phyloP scores from a whole-genome alignment of 2,888 invertebrate genomes.

The Xestia sexstrigata region DNA sequence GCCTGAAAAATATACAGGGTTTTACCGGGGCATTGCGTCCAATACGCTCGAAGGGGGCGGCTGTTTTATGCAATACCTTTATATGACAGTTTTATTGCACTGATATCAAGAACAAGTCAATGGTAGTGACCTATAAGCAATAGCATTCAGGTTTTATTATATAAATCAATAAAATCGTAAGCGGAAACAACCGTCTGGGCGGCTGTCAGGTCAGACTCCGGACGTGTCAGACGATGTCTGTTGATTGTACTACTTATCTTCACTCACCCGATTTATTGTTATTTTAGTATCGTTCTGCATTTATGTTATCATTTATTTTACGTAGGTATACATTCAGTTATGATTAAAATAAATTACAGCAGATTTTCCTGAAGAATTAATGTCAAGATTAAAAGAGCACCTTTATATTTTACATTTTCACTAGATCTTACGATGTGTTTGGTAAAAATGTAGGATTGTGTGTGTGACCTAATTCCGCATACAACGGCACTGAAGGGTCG shows the following conservation, averaged over 20 bases:
- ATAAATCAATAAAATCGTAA: constrained; percentile 62
- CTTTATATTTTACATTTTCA: constrained; percentile 18
- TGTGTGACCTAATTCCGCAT: constrained; percentile 72
- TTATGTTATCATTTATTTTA: not conserved
- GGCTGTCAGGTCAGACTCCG: constrained; percentile 51
- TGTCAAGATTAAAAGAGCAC: not conserved
- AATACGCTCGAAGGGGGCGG: constrained; percentile 7
- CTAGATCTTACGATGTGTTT: constrained; percentile 17
- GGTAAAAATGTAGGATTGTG: constrained; percentile 51
- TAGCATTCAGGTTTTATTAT: constrained; percentile 57
- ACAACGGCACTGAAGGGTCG: constrained; percentile 68
- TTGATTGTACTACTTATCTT: constrained; percentile 59
- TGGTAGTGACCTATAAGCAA: constrained; percentile 33
- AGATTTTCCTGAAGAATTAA: constrained; percentile 1
- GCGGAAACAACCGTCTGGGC: constrained; percentile 63
- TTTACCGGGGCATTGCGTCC: not conserved
- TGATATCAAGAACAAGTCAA: constrained; percentile 35
- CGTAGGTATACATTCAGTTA: not conserved
- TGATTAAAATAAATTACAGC: not conserved
- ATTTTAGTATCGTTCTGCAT: constrained; percentile 22
- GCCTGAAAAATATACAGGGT: constrained; percentile 11
- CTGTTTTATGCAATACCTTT: constrained; percentile 13
- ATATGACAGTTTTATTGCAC: constrained; percentile 34
- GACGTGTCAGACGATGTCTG: constrained; percentile 50
- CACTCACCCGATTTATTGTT: constrained; percentile 32